These are phyloP conservation scores for Anthophora plumipes DNA, from an alignment of 2,888 invertebrate species.

Conservation along the genomic window DNA sequence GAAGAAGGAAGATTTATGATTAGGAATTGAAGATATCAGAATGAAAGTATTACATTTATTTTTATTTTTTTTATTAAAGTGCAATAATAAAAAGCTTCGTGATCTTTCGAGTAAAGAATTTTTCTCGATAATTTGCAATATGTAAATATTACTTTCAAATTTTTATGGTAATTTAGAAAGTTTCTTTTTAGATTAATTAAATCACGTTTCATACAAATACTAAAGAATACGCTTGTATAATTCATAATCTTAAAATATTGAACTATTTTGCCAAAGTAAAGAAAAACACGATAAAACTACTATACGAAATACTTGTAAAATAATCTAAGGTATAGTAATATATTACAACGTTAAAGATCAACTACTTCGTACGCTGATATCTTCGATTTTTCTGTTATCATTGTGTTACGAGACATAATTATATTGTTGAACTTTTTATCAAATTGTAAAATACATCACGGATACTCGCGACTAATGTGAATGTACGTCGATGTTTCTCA, in stretches of 20 bases:
- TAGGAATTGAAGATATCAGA: constrained; percentile 64
- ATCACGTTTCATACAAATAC: constrained; percentile 25
- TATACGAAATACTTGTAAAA: constrained; percentile 39
- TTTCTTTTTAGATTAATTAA: constrained; percentile 27
- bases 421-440: constrained; percentile 61
- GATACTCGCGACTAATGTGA: constrained; percentile 55
- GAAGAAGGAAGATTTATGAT: constrained; percentile 46
- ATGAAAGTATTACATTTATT: constrained; percentile 57
- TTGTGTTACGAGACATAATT: constrained; percentile 45
- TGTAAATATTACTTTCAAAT: constrained; percentile 53
- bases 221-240: constrained; percentile 19
- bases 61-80: constrained; percentile 35
- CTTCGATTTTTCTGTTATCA: constrained; percentile 60
- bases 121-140: constrained; percentile 10
- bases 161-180: constrained; percentile 6
- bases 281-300: constrained; percentile 10
- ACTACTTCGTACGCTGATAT: constrained; percentile 63
- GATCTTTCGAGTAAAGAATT: constrained; percentile 3
- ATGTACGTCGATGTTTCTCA: constrained; percentile 53
- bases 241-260: constrained; percentile 24
- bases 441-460: constrained; percentile 63
- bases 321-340: constrained; percentile 23
- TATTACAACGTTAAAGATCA: constrained; percentile 31
- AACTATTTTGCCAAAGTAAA: constrained; percentile 41
- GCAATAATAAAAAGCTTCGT: constrained; percentile 44